Conservation (phyloP, 2,113 vertebrate genomes). For the Lontra canadensis region DNA sequence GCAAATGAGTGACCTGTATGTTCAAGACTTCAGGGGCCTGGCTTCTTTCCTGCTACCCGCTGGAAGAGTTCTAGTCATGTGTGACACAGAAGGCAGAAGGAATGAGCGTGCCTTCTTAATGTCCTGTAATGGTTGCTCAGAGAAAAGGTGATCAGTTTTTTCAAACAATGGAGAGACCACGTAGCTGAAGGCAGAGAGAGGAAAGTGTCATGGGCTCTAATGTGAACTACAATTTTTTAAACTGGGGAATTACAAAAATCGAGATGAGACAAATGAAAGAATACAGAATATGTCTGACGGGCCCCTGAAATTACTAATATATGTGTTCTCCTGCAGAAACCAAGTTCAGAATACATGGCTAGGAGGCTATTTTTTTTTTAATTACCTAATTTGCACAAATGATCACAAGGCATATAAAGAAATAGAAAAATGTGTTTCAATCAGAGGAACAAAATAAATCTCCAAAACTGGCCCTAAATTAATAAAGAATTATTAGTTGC, state of each 20-base stretch:
- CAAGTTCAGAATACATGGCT: neutral
- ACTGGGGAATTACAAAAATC: neutral
- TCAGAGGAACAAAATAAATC: neutral
- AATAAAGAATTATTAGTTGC: neutral
- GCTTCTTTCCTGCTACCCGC: neutral
- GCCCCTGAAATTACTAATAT: neutral
- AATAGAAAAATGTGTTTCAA: neutral
- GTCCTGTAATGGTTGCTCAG: neutral
- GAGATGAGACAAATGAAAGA: neutral
- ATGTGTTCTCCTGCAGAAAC: neutral
- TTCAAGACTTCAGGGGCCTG: neutral
- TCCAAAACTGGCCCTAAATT: neutral
- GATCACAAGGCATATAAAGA: neutral
- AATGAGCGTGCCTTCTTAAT: neutral
- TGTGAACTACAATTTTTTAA: neutral
- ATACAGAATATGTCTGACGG: neutral
- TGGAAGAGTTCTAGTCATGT: neutral
- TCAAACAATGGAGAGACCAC: neutral
- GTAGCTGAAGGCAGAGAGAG: neutral
- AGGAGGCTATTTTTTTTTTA: neutral
- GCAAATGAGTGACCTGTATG: neutral
- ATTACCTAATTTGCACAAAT: neutral
- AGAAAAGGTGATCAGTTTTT: neutral
- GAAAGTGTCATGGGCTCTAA: neutral
- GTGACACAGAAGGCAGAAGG: neutral